Conservation (phyloP, 1,140 invertebrate species). For the Odontomachus brunneus region DNA sequence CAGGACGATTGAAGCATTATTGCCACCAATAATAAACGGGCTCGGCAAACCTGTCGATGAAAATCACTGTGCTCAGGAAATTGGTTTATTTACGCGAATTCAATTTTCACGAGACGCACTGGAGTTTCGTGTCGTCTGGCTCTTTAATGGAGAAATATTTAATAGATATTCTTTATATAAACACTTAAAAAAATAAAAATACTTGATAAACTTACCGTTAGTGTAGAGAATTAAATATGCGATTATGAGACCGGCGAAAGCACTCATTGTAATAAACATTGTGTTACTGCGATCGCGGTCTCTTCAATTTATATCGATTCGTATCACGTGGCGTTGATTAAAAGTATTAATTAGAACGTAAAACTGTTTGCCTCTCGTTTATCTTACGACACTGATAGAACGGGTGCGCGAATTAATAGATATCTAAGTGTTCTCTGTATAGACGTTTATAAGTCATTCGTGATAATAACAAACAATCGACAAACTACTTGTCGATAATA, state of each 20-base stretch:
- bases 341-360: background rate
- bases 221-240: background rate
- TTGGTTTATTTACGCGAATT: background rate
- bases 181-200: too few species aligned
- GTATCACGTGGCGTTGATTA: background rate
- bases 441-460: too few species aligned
- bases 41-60: slow-evolving; percentile 7
- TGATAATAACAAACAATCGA: too few species aligned
- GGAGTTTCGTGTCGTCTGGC: too few species aligned
- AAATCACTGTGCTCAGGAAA: slow-evolving; percentile 4
- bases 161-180: too few species aligned
- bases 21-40: slow-evolving; percentile 68
- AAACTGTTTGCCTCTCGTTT: background rate
- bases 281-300: background rate
- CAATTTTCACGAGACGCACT: too few species aligned
- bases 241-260: slow-evolving; percentile 2
- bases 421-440: too few species aligned
- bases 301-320: slow-evolving; percentile 39
- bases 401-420: background rate
- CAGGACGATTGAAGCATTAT: slow-evolving; percentile 68
- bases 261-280: slow-evolving; percentile 31
- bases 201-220: slow-evolving; percentile 19
- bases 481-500: too few species aligned
- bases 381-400: background rate
- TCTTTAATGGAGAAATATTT: too few species aligned